These are phyloP conservation scores for Podilymbus podiceps DNA, from an alignment of 2,113 vertebrate genomes.

Conservation along the genomic window DNA sequence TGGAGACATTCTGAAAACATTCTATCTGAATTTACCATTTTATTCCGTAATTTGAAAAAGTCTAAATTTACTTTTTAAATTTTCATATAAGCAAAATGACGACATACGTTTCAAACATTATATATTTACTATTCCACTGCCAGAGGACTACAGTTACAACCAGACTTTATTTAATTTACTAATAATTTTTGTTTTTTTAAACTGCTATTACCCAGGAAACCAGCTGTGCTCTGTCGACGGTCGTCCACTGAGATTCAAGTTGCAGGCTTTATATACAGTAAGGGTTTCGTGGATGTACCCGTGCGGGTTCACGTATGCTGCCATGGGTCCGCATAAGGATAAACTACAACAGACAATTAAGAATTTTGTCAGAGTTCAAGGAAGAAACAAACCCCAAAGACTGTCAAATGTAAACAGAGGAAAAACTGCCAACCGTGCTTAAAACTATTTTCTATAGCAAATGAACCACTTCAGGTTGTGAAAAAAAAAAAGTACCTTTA, in stretches of 20 bases:
- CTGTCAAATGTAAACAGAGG: not conserved
- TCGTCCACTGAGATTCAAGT: conserved; percentile 87
- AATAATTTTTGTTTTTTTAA: not conserved
- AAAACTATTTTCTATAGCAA: not conserved
- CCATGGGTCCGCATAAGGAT: conserved; percentile 95
- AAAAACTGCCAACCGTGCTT: not conserved
- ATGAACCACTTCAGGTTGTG: not conserved
- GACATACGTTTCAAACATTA: accelerated
- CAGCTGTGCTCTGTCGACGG: conserved; percentile 96
- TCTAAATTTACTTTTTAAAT: not conserved
- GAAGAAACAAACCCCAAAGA: not conserved
- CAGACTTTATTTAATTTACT: not conserved
- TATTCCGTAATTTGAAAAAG: not conserved
- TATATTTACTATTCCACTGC: accelerated
- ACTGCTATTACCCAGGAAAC: conserved; percentile 91
- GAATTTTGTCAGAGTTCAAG: not conserved
- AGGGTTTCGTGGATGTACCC: conserved; percentile 96
- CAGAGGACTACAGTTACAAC: not conserved
- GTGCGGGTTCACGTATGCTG: conserved; percentile 96
- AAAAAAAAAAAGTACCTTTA: not conserved
- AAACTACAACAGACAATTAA: conserved; percentile 72
- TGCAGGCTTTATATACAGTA: conserved; percentile 92
- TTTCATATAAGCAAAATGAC: accelerated
- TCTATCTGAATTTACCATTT: not conserved
- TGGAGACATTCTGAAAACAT: not conserved